phyloP scores from a whole-genome alignment of 2,113 vertebrate species.

The Colinus virginianus region DNA sequence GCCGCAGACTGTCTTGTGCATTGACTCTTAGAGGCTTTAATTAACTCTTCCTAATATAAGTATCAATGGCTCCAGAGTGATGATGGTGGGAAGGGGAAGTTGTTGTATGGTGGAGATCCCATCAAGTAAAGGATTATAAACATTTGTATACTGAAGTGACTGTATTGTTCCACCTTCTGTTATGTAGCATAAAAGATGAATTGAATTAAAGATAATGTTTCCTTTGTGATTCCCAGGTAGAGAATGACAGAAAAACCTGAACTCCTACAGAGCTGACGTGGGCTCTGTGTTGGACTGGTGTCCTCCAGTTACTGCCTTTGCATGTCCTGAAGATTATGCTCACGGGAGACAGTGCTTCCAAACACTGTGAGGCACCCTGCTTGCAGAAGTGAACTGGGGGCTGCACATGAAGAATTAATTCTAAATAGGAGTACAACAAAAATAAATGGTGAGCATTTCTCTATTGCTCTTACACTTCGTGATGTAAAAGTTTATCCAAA shows the following conservation, averaged over 20 bases:
- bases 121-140: background rate
- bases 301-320: background rate
- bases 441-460: background rate
- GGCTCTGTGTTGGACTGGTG: background rate
- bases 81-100: background rate
- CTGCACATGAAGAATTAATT: background rate
- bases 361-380: fast-evolving
- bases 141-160: background rate
- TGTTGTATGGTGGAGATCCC: background rate
- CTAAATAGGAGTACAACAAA: background rate
- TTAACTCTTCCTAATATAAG: background rate
- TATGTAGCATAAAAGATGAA: background rate
- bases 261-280: fast-evolving
- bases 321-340: background rate
- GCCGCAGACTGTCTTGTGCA: background rate
- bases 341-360: background rate
- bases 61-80: background rate
- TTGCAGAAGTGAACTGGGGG: background rate
- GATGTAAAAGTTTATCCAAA: background rate
- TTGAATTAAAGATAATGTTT: background rate
- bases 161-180: background rate
- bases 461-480: background rate
- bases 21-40: background rate
- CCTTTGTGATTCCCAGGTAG: background rate
- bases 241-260: background rate